Conservation (phyloP, 1,140 invertebrate genomes). For the Pectinophora gossypiella region DNA sequence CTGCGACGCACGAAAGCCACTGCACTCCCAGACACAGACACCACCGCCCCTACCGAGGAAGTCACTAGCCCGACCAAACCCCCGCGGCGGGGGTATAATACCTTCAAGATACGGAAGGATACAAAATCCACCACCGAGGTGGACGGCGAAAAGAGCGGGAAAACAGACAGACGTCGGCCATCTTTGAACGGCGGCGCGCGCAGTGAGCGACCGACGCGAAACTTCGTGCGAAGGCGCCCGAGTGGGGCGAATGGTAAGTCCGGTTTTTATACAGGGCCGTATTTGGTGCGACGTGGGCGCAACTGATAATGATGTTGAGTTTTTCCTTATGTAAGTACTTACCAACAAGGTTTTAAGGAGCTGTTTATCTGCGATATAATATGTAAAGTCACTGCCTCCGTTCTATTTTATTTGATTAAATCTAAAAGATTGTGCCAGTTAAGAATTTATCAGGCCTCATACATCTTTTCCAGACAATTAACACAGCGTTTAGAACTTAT, state of each 20-base stretch:
- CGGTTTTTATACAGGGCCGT: constrained; percentile 31
- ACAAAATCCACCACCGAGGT: too few species aligned
- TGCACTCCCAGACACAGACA: constrained; percentile 30
- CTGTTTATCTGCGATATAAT: too few species aligned
- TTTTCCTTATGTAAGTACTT: too few species aligned
- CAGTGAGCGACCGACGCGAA: constrained; percentile 47
- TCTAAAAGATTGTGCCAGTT: too few species aligned
- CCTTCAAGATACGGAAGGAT: not conserved
- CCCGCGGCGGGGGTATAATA: not conserved
- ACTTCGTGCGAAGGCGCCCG: constrained; percentile 44
- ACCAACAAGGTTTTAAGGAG: too few species aligned
- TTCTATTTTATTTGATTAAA: too few species aligned
- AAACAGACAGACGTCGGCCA: constrained; percentile 32
- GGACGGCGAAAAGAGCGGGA: constrained; percentile 28
- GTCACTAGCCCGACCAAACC: not conserved
- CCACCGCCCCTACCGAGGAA: constrained; percentile 38
- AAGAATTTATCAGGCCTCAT: too few species aligned
- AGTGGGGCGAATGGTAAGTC: constrained; percentile 65
- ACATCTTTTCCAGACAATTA: too few species aligned
- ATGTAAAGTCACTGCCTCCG: too few species aligned
- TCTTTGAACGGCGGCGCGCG: constrained; percentile 39
- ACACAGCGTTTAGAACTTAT: too few species aligned
- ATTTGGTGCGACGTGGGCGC: too few species aligned
- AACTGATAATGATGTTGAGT: too few species aligned
- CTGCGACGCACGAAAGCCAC: constrained; percentile 56